phyloP scores from a whole-genome alignment of 1,140 invertebrate genomes.

The Araneus ventricosus region DNA sequence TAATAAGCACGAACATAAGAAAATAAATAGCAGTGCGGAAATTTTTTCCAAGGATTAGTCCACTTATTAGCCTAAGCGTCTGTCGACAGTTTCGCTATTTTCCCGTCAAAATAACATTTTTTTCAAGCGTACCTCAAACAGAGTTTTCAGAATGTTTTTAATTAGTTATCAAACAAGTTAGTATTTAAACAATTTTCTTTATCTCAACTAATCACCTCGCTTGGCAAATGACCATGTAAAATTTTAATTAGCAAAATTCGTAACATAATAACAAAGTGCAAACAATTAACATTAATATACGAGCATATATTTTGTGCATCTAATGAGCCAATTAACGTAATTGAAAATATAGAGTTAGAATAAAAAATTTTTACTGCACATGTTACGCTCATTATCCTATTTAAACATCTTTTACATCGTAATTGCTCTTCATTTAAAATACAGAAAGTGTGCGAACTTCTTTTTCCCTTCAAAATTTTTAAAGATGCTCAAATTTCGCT shows the following conservation, averaged over 20 bases:
- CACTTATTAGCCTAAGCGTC: too few species aligned
- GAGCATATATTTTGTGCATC: not conserved
- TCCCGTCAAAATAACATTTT: not conserved
- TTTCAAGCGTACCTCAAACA: not conserved
- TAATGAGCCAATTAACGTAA: slow-evolving; percentile 50
- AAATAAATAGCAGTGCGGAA: too few species aligned
- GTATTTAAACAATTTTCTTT: not conserved
- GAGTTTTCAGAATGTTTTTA: not conserved
- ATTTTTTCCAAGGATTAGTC: too few species aligned
- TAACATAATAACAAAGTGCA: not conserved
- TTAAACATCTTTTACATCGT: slow-evolving; percentile 33
- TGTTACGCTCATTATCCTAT: not conserved
- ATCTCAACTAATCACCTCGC: not conserved
- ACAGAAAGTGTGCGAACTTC: not conserved
- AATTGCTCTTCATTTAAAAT: slow-evolving; percentile 30
- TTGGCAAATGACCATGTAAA: not conserved
- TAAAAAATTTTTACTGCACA: not conserved
- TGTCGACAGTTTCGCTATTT: not conserved
- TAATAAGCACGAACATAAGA: too few species aligned
- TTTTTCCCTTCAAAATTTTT: not conserved
- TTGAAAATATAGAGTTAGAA: slow-evolving; percentile 12
- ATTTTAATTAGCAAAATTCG: slow-evolving; percentile 9
- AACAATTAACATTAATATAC: slow-evolving; percentile 23
- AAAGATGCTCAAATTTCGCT: not conserved
- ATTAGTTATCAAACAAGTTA: not conserved